Conservation (phyloP, 2,888 invertebrate species). For the Labia minor region DNA sequence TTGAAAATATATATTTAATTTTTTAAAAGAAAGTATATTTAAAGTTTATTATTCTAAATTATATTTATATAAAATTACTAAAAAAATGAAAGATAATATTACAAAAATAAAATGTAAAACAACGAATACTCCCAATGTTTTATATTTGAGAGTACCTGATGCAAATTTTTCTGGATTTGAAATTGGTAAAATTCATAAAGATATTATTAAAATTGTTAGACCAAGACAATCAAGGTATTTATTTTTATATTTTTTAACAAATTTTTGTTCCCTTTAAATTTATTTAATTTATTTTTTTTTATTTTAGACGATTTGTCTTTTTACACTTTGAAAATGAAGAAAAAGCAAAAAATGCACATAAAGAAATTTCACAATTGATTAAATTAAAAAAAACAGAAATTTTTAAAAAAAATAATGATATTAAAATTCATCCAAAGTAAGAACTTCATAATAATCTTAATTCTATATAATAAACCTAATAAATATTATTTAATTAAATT, state of each 20-base stretch:
- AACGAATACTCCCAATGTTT: neutral
- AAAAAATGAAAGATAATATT: neutral
- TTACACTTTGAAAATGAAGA: slow-evolving; percentile 5
- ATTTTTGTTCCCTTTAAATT: neutral
- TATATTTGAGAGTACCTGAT: neutral
- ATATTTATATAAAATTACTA: neutral
- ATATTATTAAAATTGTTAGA: neutral
- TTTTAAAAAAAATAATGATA: too few species aligned
- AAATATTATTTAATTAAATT: too few species aligned
- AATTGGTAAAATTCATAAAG: neutral
- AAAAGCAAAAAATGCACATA: neutral
- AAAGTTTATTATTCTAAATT: too few species aligned
- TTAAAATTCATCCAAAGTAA: too few species aligned
- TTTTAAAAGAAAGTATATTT: too few species aligned
- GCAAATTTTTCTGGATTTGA: neutral
- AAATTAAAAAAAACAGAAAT: too few species aligned
- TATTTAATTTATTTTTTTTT: neutral
- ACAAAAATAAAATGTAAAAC: neutral
- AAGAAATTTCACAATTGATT: neutral
- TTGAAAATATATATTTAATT: too few species aligned
- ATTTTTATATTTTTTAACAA: neutral
- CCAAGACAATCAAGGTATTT: neutral
- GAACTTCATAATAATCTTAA: too few species aligned
- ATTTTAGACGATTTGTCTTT: neutral
- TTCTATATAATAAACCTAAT: too few species aligned